Evolutionary conservation across 2,888 invertebrate genomes (phyloP).

Genomic region (Chalcis sispes): DNA sequence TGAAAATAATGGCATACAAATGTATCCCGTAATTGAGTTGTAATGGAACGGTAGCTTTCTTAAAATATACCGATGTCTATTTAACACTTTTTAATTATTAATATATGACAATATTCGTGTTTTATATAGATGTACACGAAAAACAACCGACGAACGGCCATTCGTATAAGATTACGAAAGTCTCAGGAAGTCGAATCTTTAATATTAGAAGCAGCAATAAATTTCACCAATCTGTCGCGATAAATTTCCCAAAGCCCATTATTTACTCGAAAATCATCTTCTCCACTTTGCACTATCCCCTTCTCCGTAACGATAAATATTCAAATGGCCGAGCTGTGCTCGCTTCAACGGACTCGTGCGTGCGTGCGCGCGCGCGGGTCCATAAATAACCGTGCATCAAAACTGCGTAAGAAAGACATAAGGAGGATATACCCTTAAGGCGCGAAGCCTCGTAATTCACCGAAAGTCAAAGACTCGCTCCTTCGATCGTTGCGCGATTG

Average conservation of each 20-base stretch:
- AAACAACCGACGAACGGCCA: neutral
- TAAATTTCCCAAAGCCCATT: conserved; percentile 29
- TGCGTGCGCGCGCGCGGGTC: neutral
- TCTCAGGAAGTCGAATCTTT: neutral
- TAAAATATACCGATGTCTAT: neutral
- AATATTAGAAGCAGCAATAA: conserved; percentile 31
- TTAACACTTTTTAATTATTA: conserved; percentile 19
- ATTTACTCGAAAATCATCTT: conserved; percentile 39
- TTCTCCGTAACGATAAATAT: conserved; percentile 49
- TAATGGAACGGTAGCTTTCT: conserved; percentile 2
- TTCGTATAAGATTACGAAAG: neutral
- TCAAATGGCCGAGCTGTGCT: conserved; percentile 31
- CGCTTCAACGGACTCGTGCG: too few relatives aligned
- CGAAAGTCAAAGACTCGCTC: conserved; percentile 33
- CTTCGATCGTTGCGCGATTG: neutral
- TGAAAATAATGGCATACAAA: neutral
- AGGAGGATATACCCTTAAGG: conserved; percentile 1
- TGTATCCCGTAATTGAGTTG: neutral
- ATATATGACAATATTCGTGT: conserved; percentile 11
- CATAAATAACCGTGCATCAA: conserved; percentile 52
- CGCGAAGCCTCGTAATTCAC: conserved; percentile 33
- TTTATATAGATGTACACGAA: neutral
- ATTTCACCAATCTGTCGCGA: conserved; percentile 41
- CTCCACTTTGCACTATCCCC: conserved; percentile 41
- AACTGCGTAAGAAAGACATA: conserved; percentile 38